A percentile compares a stretch with the other conserved stretches of the same genome.
Evolutionary conservation across 30 jellyfish, hydroid and myxozoan species (phyloP).

Genomic region (Clytia hemisphaerica): DNA sequence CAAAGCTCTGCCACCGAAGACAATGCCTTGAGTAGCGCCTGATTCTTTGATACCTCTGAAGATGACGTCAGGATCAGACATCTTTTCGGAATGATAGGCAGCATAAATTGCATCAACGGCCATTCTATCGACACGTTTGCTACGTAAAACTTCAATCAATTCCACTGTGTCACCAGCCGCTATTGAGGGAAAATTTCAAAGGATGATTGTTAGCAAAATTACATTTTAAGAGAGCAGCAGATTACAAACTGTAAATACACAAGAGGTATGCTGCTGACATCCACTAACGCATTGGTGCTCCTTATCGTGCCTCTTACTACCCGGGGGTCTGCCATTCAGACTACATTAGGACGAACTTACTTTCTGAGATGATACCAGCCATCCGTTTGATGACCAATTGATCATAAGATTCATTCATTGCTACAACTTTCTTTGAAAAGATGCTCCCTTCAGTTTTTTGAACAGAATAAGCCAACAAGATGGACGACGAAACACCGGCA

Average conservation of each 20-base stretch:
- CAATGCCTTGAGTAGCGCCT: constrained; percentile 5
- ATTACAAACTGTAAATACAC: too few relatives aligned
- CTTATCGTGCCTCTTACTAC: too few relatives aligned
- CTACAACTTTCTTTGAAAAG: neutral
- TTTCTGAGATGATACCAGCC: too few relatives aligned
- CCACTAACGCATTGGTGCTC: too few relatives aligned
- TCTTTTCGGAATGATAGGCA: neutral
- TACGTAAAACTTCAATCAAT: neutral
- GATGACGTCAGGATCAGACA: neutral
- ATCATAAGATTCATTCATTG: too few relatives aligned
- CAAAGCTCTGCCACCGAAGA: neutral
- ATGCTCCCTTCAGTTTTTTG: neutral
- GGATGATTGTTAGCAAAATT: too few relatives aligned
- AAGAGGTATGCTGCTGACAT: too few relatives aligned
- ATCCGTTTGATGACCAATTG: too few relatives aligned
- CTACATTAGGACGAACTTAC: too few relatives aligned
- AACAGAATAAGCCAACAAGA: neutral
- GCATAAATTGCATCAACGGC: constrained; percentile 7
- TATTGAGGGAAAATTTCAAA: too few relatives aligned
- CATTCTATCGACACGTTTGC: neutral
- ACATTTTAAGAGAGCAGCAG: too few relatives aligned
- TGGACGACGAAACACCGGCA: neutral
- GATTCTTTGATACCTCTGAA: constrained; percentile 4
- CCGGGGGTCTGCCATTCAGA: too few relatives aligned
- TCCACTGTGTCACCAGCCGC: neutral